Evolutionary conservation across 2,888 invertebrate genomes (phyloP), one percentile per base, ranked within the genome.

Genomic region (Mesorhabditis spiculigera): DNA sequence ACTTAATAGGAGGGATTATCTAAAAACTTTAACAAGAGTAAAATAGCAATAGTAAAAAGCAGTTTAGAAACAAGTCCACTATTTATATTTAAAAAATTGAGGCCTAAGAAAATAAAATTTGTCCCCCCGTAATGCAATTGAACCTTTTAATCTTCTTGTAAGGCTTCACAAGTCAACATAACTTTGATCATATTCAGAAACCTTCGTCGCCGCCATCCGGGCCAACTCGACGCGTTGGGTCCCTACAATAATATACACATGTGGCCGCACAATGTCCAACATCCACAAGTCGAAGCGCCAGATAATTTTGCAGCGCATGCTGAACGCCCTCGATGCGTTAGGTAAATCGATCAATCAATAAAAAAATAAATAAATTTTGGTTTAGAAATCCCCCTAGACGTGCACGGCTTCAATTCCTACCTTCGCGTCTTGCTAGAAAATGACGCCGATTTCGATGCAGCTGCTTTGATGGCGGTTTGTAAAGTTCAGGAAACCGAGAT

Each of bases 221-320:
- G 63, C 63, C 5, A 65, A 69, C 8, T 63, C 75, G 3, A 73
- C 74, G 13, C 68, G 72, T 28, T 81, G 77, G 77, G 65, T 78
- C 8, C 79, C 81, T 1, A 50, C 77, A 4, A 61, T 78, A 5
- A 65, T 81, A 13, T 68, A 66, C 6, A 65, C 73, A 16, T 80
- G 80, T 63, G 81, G 81, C 0, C 68, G 70, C 61, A 71, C 75
- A 4, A 68, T 81, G 65, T 77, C 80, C 0, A 78, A 79, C 67
- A 62, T 78, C 42, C 66, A 72, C 8, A 75, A 72, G 8, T 41
- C 50, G 4, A 61, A 70, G 1, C 71, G 73, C 50, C 58, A 63
- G 0, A 64, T 75, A 6, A 72, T 81, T 64, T 63, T 81, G n/a
- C 70, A 75, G 0, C 65, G 79, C 10, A 65, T 50, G 80, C 8